phyloP scores from a whole-genome alignment of 2,797 vertebrate species.

The Avahi laniger region DNA sequence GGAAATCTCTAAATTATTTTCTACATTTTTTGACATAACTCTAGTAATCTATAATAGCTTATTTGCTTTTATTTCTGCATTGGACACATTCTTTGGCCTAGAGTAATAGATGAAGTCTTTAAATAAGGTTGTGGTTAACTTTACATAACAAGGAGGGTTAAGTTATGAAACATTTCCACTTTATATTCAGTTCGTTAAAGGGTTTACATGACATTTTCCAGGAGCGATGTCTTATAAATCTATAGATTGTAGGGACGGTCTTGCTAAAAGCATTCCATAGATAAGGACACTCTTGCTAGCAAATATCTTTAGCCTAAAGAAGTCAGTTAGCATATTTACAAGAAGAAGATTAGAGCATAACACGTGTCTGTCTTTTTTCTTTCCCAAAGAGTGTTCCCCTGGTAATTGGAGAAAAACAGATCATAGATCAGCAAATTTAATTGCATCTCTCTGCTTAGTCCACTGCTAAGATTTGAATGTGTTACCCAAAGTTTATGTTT shows the following conservation, averaged over 20 bases:
- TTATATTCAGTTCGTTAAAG: neutral
- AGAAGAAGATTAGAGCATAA: neutral
- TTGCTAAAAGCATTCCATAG: neutral
- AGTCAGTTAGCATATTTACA: neutral
- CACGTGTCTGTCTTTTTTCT: neutral
- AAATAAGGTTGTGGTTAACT: neutral
- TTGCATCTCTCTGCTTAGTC: neutral
- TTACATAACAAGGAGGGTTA: neutral
- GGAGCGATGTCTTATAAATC: neutral
- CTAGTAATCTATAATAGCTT: neutral
- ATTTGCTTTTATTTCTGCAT: neutral
- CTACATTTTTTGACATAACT: neutral
- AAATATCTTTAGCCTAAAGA: neutral
- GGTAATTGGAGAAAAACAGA: neutral
- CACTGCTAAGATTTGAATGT: too few species aligned
- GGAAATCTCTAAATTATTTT: neutral
- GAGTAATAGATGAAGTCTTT: neutral
- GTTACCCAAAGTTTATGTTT: too few species aligned
- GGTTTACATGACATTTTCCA: neutral
- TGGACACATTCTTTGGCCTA: neutral
- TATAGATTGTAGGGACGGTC: neutral
- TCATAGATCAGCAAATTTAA: neutral
- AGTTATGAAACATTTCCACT: neutral
- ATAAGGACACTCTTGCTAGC: neutral
- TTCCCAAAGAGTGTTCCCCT: neutral